Evolutionary conservation across 2,797 vertebrate species (phyloP).

Genomic region (Simalia tracyae): DNA sequence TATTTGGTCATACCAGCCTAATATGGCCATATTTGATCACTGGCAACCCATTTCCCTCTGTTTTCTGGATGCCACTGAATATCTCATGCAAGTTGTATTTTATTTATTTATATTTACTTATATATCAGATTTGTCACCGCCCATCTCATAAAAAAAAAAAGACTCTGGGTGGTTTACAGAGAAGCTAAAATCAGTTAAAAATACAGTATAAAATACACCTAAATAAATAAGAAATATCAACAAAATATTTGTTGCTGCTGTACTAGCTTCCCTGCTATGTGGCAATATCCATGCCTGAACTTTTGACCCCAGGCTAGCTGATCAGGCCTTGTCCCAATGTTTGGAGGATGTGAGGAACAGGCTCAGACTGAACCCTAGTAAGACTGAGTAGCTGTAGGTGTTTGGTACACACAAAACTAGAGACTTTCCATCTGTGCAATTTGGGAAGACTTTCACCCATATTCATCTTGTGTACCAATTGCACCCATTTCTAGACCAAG

Average conservation of each 20-base stretch:
- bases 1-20: background rate
- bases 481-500: background rate
- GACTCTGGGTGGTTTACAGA: too few species aligned
- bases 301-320: background rate
- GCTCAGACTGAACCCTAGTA: too few species aligned
- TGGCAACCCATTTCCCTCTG: background rate
- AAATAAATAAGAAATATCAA: too few species aligned
- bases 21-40: background rate
- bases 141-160: too few species aligned
- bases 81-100: background rate
- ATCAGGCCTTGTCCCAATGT: too few species aligned
- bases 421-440: background rate
- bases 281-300: background rate
- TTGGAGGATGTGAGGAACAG: background rate
- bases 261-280: background rate
- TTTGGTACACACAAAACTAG: background rate
- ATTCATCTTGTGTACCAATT: background rate
- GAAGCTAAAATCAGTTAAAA: too few species aligned
- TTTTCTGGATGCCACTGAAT: background rate
- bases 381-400: background rate
- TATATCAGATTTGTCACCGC: too few species aligned
- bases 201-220: too few species aligned
- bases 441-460: background rate
- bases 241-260: background rate
- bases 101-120: too few species aligned